These are phyloP conservation scores for Oreonectes daqikongensis DNA, from an alignment of 2,797 vertebrate species.

Conservation along the genomic window DNA sequence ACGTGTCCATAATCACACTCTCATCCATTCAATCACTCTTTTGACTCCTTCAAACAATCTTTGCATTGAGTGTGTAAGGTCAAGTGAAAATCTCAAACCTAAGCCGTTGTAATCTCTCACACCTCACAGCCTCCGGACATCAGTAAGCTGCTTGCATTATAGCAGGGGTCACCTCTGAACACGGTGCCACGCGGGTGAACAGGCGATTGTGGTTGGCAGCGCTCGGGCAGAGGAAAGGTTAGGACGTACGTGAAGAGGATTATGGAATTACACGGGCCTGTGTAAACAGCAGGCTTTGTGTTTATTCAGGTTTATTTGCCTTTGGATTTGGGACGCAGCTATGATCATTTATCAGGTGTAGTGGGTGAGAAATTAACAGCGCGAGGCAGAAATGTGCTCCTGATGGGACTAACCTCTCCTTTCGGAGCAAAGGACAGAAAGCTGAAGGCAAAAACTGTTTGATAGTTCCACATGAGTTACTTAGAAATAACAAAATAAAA, in stretches of 20 bases:
- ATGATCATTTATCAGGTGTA: constrained; percentile 77
- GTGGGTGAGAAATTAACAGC: constrained; percentile 76
- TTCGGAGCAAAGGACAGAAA: constrained; percentile 20
- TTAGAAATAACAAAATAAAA: neutral
- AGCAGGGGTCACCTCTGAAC: constrained; percentile 52
- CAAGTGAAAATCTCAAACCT: constrained; percentile 54
- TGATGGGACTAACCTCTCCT: neutral
- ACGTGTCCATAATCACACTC: constrained; percentile 9
- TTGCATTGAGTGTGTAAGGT: constrained; percentile 46
- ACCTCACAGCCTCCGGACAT: constrained; percentile 40
- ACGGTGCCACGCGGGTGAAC: constrained; percentile 25
- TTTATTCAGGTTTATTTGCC: constrained; percentile 84
- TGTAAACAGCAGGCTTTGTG: constrained; percentile 74
- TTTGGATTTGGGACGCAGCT: constrained; percentile 77
- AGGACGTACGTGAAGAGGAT: constrained; percentile 74
- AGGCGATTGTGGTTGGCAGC: constrained; percentile 38
- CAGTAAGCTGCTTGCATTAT: constrained; percentile 51
- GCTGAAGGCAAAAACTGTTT: neutral
- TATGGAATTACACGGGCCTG: constrained; percentile 77
- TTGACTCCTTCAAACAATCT: constrained; percentile 26
- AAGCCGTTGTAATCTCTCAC: constrained; percentile 50
- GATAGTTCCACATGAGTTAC: neutral
- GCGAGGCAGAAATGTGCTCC: neutral
- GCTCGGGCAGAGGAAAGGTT: constrained; percentile 57
- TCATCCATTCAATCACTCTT: constrained; percentile 27